Base-by-base conservation (phyloP, 1,140 invertebrate species). In the Drosophila guanche region DNA sequence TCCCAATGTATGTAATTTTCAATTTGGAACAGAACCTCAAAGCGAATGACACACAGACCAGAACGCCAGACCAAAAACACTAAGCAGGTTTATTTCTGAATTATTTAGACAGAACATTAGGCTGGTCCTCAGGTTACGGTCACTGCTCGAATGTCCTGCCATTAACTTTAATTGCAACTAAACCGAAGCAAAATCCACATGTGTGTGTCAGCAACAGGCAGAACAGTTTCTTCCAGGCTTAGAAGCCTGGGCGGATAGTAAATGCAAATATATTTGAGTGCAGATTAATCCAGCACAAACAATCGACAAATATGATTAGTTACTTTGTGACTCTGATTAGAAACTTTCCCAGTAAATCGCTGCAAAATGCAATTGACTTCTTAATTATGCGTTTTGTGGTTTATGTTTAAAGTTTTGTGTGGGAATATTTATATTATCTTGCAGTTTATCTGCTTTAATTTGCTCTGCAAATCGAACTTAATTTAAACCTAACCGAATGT, bases 1-100 rank as follows among this genome's bases (percentile, higher is more conserved):
- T 72, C 50, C 57, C 56, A 4, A 54, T 62, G 68, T 62, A 50
- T 72, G 56, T 62, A 62, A 72, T 72, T 72, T 72, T 72, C 68
- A 72, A 72, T 56, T 74, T 72, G 50, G 33, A 37, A 12, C 33
- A 37, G 33, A 12, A 37, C 42, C 48, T 14, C 50, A 50, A 68
- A 25, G 23, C 47, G 62, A 25, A 51, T 61, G 23, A 10, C 42
- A 8, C 20, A 10, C 51, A 8, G 66, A 41, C 50, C 33, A 40
- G 61, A 23, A 50, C 65, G 25, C 6, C 50, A 12, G 66, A 42
- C 50, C 41, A 33, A 40, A 40, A 55, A 48, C 66, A 56, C 48
- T 69, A 69, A 69, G 66, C 51, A 23, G 65, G 43, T 37, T 69
- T 68, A 51, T 29, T 68, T 43, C 43, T 69, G 66, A 69, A 69